Conservation (phyloP, 2,888 invertebrate species). For the Ceraclea dissimilis region DNA sequence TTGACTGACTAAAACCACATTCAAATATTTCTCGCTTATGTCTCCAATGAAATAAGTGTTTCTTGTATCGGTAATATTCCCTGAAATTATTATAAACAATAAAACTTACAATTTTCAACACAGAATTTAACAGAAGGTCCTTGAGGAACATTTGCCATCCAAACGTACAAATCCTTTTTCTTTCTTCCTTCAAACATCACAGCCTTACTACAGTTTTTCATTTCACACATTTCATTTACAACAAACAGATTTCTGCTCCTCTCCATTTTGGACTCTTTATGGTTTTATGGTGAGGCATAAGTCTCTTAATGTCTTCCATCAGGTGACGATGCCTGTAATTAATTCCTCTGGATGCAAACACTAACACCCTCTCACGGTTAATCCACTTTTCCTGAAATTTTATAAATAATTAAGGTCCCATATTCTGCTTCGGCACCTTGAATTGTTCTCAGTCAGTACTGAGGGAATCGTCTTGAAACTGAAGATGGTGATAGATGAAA, state of each 20-base stretch:
- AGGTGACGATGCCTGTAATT: slow-evolving; percentile 87
- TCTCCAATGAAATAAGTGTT: too few species aligned
- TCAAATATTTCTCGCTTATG: too few species aligned
- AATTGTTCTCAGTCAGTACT: too few species aligned
- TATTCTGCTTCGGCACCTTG: too few species aligned
- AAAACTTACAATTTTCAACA: slow-evolving; percentile 77
- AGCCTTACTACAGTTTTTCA: slow-evolving; percentile 95
- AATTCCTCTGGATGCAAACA: slow-evolving; percentile 93
- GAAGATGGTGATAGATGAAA: too few species aligned
- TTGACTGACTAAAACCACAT: too few species aligned
- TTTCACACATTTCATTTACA: slow-evolving; percentile 92
- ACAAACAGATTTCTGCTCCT: slow-evolving; percentile 78
- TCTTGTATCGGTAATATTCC: too few species aligned
- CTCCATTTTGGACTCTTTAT: slow-evolving; percentile 96
- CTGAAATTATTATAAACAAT: too few species aligned
- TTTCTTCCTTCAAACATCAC: slow-evolving; percentile 91
- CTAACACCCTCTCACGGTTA: slow-evolving; percentile 86
- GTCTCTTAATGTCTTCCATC: slow-evolving; percentile 85
- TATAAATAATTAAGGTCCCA: too few species aligned
- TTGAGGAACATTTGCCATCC: slow-evolving; percentile 78
- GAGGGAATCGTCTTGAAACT: too few species aligned
- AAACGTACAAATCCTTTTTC: slow-evolving; percentile 88
- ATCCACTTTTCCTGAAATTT: slow-evolving; percentile 76
- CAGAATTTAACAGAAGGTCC: slow-evolving; percentile 95
- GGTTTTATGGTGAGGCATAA: slow-evolving; percentile 90